phyloP scores from a whole-genome alignment of 2,888 invertebrate species.

The Eristalis tenax region DNA sequence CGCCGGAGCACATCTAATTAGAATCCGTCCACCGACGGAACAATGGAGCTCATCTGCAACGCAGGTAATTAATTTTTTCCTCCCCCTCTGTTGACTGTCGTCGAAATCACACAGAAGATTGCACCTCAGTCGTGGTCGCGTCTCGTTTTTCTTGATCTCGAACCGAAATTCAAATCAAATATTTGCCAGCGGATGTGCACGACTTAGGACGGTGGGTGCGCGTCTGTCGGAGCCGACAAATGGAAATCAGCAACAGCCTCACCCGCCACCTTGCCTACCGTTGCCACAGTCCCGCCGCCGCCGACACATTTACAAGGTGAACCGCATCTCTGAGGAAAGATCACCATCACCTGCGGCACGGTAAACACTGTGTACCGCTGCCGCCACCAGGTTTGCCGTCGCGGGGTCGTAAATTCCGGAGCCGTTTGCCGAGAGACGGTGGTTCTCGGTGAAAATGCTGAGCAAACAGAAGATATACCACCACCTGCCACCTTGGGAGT shows the following conservation, averaged over 20 bases:
- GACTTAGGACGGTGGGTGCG: slow-evolving; percentile 36
- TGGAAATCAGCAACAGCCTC: slow-evolving; percentile 36
- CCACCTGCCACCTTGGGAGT: slow-evolving; percentile 31
- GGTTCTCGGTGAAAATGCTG: slow-evolving; percentile 31
- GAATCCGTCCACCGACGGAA: slow-evolving; percentile 40
- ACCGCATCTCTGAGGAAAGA: slow-evolving; percentile 57
- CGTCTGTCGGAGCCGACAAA: slow-evolving; percentile 51
- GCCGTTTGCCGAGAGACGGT: neutral
- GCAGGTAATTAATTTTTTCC: slow-evolving; percentile 47
- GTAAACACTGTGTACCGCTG: slow-evolving; percentile 52
- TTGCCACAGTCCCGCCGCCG: neutral
- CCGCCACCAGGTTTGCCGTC: neutral
- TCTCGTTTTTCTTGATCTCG: slow-evolving; percentile 45
- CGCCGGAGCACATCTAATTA: slow-evolving; percentile 37
- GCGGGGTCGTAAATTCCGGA: slow-evolving; percentile 17
- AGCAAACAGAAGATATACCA: slow-evolving; percentile 36
- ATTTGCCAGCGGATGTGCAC: slow-evolving; percentile 65
- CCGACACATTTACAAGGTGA: slow-evolving; percentile 31
- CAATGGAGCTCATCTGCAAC: slow-evolving; percentile 45
- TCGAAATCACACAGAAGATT: slow-evolving; percentile 50
- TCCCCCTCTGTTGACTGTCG: neutral
- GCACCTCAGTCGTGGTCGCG: slow-evolving; percentile 35
- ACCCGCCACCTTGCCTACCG: neutral
- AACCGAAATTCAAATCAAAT: slow-evolving; percentile 65
- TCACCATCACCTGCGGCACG: slow-evolving; percentile 64